Conservation (phyloP, 1,140 invertebrate species). For the Danaus melanippus region DNA sequence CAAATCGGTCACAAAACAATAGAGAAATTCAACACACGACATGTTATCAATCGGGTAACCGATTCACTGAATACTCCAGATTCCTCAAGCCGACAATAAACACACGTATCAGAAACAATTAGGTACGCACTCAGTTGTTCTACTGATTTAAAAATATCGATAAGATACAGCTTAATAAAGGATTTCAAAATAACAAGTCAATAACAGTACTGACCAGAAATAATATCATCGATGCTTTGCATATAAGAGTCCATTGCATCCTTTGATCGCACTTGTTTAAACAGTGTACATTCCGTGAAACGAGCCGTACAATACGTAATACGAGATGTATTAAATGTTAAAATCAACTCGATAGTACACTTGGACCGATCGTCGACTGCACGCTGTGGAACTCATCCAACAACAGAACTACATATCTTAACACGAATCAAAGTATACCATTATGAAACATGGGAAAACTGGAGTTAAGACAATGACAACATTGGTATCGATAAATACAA, state of each 20-base stretch:
- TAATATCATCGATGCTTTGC: conserved; percentile 36
- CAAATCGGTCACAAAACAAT: conserved; percentile 20
- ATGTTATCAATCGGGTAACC: conserved; percentile 11
- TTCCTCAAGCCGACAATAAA: background rate
- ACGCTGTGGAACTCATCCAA: too few relatives aligned
- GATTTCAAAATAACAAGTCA: conserved; percentile 8
- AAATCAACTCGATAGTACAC: background rate
- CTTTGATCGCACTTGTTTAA: too few relatives aligned
- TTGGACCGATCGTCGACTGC: too few relatives aligned
- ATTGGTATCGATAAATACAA: conserved; percentile 27
- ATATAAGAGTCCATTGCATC: conserved; percentile 41
- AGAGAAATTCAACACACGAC: conserved; percentile 21
- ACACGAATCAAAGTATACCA: conserved; percentile 25
- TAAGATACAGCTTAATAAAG: conserved; percentile 42
- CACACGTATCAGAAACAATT: conserved; percentile 6
- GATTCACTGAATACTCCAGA: conserved; percentile 5
- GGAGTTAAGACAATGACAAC: conserved; percentile 22
- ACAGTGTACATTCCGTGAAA: too few relatives aligned
- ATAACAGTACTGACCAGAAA: conserved; percentile 40
- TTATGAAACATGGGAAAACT: conserved; percentile 65
- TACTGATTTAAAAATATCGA: conserved; percentile 28
- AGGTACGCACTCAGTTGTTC: conserved; percentile 14
- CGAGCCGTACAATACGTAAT: too few relatives aligned
- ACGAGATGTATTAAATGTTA: too few relatives aligned
- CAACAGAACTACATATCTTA: too few relatives aligned